Conservation (phyloP, 2,797 vertebrate species). For the Dipus sagitta region DNA sequence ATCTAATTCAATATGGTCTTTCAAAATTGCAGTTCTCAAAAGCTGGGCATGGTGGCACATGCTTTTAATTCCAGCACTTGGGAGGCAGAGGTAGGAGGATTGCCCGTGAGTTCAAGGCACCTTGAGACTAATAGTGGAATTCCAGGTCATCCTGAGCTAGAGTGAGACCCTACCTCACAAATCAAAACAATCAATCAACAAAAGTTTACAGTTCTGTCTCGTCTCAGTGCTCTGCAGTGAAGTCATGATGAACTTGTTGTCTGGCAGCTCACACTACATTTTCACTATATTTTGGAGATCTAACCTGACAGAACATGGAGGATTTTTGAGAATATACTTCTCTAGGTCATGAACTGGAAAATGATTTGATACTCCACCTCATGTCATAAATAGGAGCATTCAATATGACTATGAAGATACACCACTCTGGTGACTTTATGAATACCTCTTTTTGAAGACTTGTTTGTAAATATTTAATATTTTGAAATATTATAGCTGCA, state of each 20-base stretch:
- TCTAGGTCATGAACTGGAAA: not conserved
- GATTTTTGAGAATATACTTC: not conserved
- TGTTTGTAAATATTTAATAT: too few relatives aligned
- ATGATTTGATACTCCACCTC: not conserved
- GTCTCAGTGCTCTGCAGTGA: not conserved
- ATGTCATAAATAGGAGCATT: not conserved
- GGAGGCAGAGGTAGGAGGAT: too few relatives aligned
- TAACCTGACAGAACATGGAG: not conserved
- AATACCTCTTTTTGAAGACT: not conserved
- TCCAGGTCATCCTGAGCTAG: too few relatives aligned
- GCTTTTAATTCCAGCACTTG: too few relatives aligned
- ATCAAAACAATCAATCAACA: too few relatives aligned
- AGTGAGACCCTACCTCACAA: too few relatives aligned
- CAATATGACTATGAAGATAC: not conserved
- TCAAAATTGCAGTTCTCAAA: not conserved
- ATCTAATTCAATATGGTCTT: not conserved
- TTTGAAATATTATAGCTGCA: too few relatives aligned
- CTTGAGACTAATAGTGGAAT: too few relatives aligned
- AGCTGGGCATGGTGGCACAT: too few relatives aligned
- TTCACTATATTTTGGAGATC: constrained; percentile 3
- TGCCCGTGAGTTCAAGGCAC: too few relatives aligned
- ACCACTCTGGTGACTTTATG: not conserved
- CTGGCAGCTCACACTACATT: not conserved
- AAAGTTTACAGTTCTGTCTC: not conserved
- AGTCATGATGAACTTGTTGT: not conserved